A percentile compares a stretch with the other conserved stretches of the same genome.
Evolutionary conservation across 2,888 invertebrate genomes (phyloP).

Genomic region (Diarsia brunnea): DNA sequence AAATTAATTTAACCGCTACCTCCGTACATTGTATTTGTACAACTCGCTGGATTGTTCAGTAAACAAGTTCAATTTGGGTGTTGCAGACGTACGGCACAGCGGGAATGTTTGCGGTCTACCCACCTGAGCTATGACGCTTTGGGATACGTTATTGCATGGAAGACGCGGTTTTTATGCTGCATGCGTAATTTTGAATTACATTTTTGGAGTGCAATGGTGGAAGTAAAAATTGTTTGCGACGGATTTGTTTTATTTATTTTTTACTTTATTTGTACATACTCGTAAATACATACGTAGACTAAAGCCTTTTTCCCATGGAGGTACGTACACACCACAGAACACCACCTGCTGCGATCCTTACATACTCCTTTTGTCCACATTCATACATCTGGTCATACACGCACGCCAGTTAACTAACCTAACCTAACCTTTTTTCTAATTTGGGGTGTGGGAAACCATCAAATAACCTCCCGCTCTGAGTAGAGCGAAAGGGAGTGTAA

Average conservation of each 20-base stretch:
- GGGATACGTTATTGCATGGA: constrained; percentile 59
- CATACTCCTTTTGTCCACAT: too few species aligned
- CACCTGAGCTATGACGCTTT: constrained; percentile 64
- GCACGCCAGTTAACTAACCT: too few species aligned
- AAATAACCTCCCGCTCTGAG: too few species aligned
- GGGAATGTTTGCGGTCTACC: constrained; percentile 64
- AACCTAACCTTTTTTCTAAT: too few species aligned
- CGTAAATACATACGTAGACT: too few species aligned
- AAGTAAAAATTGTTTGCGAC: background rate
- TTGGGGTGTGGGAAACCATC: too few species aligned
- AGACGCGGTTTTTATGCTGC: constrained; percentile 44
- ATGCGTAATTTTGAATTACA: constrained; percentile 38
- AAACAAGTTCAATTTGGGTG: constrained; percentile 68
- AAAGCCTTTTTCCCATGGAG: too few species aligned
- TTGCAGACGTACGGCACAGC: constrained; percentile 48
- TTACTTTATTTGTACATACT: too few species aligned
- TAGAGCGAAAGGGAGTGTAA: too few species aligned
- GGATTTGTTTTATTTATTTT: background rate
- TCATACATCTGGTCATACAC: too few species aligned
- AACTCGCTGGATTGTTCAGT: constrained; percentile 61
- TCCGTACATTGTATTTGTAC: constrained; percentile 57
- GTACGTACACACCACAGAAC: too few species aligned
- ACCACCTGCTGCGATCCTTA: too few species aligned
- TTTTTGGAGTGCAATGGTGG: constrained; percentile 10
- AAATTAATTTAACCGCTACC: constrained; percentile 64